Base-by-base conservation (phyloP, 2,888 invertebrate species). In the Cephus nigrinus region DNA sequence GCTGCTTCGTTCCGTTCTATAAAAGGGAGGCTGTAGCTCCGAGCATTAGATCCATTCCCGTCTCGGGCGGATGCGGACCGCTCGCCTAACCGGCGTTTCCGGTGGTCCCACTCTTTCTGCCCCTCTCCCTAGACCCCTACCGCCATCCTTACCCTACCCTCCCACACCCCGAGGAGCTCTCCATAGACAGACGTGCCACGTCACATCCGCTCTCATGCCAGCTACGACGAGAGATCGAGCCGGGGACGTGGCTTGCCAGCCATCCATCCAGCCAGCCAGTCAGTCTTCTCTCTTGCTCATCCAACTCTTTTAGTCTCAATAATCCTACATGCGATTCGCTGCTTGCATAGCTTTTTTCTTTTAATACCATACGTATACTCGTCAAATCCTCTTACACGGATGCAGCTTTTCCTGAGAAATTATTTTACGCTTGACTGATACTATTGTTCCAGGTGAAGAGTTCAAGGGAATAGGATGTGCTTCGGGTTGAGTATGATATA, bases 21-120 rank as follows among this genome's bases (percentile, higher is more conserved):
- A 86, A 86, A 86, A 86, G 87, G 86, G 85, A 86, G 83, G 84
- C 84, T 87, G 82, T 82, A 69, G 78, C 84, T 82, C 81, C 84
- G 82, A 83, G 86, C 85, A 85, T 86, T 87, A 86, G 86, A 88
- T 86, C 84, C 85, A 85, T 86, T 87, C 84, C 84, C 85, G 83
- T 85, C 84, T 86, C 84, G 85, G 83, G 86, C 88, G 88, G 88
- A 88, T 88, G 87, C 88, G 86, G 86, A 85, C 86, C 87, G 88
- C 87, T 87, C 86, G 85, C 84, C 88, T 88, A 88, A 88, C 88
- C 88, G 88, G 87, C 88, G 84, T 88, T 88, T 88, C 88, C 88
- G 88, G 88, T 88, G 87, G 86, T 84, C 85, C 84, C 85, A 84
- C 86, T 86, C 76, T 36, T 32, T 36, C 74, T 82, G 55, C 71